Evolutionary conservation across 2,797 vertebrate species (phyloP).

Genomic region (Calcarius lapponicus): DNA sequence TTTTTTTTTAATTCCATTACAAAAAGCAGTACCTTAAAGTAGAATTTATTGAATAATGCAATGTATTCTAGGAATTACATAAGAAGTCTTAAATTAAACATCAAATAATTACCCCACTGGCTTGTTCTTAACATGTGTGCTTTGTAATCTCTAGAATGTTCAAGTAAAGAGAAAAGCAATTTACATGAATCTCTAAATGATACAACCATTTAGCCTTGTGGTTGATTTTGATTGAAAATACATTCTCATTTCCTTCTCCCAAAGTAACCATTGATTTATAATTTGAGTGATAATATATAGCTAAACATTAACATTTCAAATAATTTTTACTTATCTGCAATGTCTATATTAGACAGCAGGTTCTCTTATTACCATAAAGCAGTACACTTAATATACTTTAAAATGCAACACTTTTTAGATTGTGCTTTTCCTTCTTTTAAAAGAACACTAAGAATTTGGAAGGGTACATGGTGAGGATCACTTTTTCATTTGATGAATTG

Average conservation of each 20-base stretch:
- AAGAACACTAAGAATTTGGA: neutral
- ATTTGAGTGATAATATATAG: neutral
- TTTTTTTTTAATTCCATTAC: neutral
- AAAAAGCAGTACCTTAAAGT: neutral
- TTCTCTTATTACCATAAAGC: neutral
- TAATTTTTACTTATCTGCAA: neutral
- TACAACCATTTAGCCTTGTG: neutral
- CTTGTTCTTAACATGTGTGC: neutral
- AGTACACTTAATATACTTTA: neutral
- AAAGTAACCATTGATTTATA: neutral
- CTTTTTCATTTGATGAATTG: constrained; percentile 38
- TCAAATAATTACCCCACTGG: neutral
- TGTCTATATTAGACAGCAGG: neutral
- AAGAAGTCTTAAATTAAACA: neutral
- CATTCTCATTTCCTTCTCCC: neutral
- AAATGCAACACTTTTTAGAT: neutral
- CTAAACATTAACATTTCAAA: neutral
- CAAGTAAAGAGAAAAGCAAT: neutral
- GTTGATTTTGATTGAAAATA: constrained; percentile 1
- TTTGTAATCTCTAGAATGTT: neutral
- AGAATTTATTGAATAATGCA: neutral
- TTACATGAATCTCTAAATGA: neutral
- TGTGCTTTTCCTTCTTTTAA: neutral
- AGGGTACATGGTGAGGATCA: neutral
- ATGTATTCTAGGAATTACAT: neutral